phyloP scores from a whole-genome alignment of 2,113 vertebrate species.

The Protomyctophum bolini region DNA sequence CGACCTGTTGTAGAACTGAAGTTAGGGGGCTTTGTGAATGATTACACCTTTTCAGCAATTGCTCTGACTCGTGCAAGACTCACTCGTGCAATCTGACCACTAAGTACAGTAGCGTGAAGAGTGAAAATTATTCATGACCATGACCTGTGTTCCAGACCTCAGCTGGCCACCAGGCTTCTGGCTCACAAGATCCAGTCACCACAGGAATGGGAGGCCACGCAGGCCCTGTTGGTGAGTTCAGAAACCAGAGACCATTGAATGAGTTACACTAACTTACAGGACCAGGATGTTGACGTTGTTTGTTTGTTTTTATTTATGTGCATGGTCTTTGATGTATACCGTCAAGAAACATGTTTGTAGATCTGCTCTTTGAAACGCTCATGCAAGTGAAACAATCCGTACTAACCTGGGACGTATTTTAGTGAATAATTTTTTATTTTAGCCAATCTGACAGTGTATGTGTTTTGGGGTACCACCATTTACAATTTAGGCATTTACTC shows the following conservation, averaged over 20 bases:
- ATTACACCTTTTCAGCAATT: not conserved
- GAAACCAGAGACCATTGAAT: not conserved
- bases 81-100: not conserved
- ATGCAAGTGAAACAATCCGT: too few relatives aligned
- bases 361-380: not conserved
- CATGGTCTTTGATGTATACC: not conserved
- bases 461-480: too few relatives aligned
- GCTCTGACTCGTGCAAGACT: too few relatives aligned
- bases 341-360: not conserved
- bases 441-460: too few relatives aligned
- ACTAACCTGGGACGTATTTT: too few relatives aligned
- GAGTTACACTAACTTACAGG: too few relatives aligned
- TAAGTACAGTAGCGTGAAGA: not conserved
- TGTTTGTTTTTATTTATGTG: not conserved
- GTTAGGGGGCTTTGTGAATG: not conserved
- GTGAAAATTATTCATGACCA: not conserved
- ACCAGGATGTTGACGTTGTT: too few relatives aligned
- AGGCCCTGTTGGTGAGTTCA: slow-evolving; percentile 88
- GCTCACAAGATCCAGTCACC: slow-evolving; percentile 99
- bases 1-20: too few relatives aligned
- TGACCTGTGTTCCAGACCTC: slow-evolving; percentile 80
- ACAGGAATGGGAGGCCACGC: slow-evolving; percentile 97
- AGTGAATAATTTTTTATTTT: too few relatives aligned
- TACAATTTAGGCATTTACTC: too few relatives aligned
- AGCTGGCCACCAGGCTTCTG: slow-evolving; percentile 93